Conservation (phyloP, 2,113 vertebrate species). For the Columbina picui region DNA sequence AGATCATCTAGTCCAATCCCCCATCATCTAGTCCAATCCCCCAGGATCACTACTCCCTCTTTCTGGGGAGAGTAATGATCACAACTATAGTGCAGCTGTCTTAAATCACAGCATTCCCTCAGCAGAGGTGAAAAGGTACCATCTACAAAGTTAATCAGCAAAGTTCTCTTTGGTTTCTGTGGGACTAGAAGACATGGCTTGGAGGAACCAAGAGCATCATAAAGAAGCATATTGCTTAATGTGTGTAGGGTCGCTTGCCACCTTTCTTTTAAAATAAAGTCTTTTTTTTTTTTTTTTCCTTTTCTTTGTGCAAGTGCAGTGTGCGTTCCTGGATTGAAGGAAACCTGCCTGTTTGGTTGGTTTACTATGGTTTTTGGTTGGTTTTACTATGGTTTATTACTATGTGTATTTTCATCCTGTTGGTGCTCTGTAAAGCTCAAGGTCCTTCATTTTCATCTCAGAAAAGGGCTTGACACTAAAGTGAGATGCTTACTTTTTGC, state of each 20-base stretch:
- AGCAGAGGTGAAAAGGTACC: not conserved
- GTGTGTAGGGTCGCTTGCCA: not conserved
- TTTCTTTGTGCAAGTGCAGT: not conserved
- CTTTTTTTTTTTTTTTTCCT: not conserved
- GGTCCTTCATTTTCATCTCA: not conserved
- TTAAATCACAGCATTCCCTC: not conserved
- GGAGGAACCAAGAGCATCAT: not conserved
- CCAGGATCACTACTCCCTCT: not conserved
- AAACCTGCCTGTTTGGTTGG: not conserved
- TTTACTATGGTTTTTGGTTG: no score
- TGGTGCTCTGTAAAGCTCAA: not conserved
- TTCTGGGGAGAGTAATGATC: not conserved
- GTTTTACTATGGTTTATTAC: no score
- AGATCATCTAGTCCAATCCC: no score
- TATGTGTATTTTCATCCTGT: not conserved
- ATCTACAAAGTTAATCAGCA: not conserved
- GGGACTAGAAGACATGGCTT: not conserved
- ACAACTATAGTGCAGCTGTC: not conserved
- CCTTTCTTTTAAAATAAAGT: not conserved
- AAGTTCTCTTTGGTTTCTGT: not conserved
- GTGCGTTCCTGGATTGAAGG: not conserved
- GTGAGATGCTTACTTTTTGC: not conserved
- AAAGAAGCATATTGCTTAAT: not conserved
- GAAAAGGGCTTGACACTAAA: not conserved
- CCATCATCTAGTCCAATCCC: no score